These are phyloP conservation scores for Datnioides undecimradiatus DNA, from an alignment of 2,113 vertebrate species.

Conservation along the genomic window DNA sequence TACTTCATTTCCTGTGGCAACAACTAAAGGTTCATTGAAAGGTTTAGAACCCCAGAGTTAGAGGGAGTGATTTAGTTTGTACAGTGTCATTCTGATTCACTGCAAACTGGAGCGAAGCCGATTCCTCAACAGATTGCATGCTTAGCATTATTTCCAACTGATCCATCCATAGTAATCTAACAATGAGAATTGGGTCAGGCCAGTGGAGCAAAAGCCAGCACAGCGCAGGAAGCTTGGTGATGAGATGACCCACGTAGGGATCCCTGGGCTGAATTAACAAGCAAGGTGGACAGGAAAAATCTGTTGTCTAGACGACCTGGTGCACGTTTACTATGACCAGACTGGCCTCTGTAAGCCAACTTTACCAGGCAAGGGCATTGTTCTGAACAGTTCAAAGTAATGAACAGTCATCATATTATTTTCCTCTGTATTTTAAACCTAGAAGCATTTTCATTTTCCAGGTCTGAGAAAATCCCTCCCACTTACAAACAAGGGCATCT, in stretches of 20 bases:
- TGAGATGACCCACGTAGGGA: constrained; percentile 47
- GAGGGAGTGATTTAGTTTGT: neutral
- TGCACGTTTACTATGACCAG: constrained; percentile 10
- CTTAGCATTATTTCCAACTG: constrained; percentile 45
- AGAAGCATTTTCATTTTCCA: neutral
- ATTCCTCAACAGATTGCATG: constrained; percentile 51
- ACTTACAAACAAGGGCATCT: neutral
- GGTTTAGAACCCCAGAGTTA: neutral
- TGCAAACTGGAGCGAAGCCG: constrained; percentile 1
- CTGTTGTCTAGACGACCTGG: constrained; percentile 53
- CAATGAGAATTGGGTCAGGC: constrained; percentile 68
- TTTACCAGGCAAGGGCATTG: neutral
- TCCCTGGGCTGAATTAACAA: constrained; percentile 57
- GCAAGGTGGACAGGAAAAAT: constrained; percentile 48
- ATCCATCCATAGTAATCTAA: constrained; percentile 62
- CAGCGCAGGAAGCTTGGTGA: constrained; percentile 28
- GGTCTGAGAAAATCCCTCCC: neutral
- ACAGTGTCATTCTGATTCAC: constrained; percentile 13
- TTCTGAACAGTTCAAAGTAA: neutral
- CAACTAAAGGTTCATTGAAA: neutral
- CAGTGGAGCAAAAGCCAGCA: constrained; percentile 46
- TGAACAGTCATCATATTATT: constrained; percentile 8
- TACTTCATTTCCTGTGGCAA: neutral
- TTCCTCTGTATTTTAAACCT: neutral
- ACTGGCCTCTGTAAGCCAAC: neutral